Evolutionary conservation across 2,797 vertebrate species (phyloP).

Genomic region (Sternarchorhynchus goeldii): DNA sequence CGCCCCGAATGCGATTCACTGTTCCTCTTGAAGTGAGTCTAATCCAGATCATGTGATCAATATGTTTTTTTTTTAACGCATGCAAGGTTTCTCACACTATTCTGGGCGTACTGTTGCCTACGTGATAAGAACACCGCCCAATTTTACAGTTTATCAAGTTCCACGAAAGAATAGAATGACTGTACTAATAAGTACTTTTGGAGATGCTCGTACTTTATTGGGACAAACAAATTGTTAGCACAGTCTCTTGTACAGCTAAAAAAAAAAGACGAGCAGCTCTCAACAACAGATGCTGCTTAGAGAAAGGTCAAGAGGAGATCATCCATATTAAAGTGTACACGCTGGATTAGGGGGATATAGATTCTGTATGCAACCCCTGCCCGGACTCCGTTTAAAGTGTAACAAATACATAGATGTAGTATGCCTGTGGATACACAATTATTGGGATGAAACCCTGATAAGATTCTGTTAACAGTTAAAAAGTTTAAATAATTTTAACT

Average conservation of each 20-base stretch:
- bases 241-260: background rate
- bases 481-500: too few relatives aligned
- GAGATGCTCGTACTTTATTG: background rate
- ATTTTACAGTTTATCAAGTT: too few relatives aligned
- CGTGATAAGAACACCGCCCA: background rate
- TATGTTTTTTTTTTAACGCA: slow-evolving; percentile 18
- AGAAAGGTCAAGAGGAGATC: background rate
- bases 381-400: too few relatives aligned
- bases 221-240: background rate
- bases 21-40: slow-evolving; percentile 31
- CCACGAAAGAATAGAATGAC: too few relatives aligned
- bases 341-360: background rate
- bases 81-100: background rate
- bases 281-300: background rate
- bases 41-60: slow-evolving; percentile 42
- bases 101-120: background rate
- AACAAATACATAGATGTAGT: too few relatives aligned
- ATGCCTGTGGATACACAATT: too few relatives aligned
- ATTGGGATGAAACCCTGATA: too few relatives aligned
- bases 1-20: slow-evolving; percentile 36
- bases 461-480: too few relatives aligned
- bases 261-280: background rate
- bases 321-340: slow-evolving; percentile 5
- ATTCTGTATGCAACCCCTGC: background rate
- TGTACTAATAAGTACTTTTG: too few relatives aligned